These are phyloP conservation scores for Sandelia bainsii DNA, from an alignment of 2,797 vertebrate genomes.

Conservation along the genomic window DNA sequence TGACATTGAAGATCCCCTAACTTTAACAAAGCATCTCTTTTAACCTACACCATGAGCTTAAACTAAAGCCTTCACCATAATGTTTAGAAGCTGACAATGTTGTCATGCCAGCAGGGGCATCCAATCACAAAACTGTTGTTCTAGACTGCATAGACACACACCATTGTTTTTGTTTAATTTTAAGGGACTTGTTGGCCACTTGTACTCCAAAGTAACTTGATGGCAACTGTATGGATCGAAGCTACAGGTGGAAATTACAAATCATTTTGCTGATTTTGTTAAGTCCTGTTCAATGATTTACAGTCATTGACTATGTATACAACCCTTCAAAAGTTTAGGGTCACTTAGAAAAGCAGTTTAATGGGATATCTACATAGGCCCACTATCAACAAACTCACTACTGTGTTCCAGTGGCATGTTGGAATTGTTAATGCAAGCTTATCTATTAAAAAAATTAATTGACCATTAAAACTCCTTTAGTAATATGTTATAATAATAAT, in stretches of 20 bases:
- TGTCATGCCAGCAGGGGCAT: background rate
- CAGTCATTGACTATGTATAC: too few species aligned
- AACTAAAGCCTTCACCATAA: background rate
- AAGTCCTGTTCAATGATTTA: background rate
- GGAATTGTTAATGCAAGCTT: too few species aligned
- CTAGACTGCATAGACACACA: background rate
- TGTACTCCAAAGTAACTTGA: background rate
- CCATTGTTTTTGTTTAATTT: background rate
- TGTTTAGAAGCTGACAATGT: background rate
- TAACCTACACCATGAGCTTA: background rate
- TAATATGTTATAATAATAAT: too few species aligned
- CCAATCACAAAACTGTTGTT: background rate
- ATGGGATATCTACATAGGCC: too few species aligned
- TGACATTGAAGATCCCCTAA: background rate
- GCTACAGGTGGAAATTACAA: background rate
- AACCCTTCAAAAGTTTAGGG: too few species aligned
- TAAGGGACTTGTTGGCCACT: background rate
- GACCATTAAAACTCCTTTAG: too few species aligned
- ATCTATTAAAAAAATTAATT: too few species aligned
- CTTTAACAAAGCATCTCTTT: background rate
- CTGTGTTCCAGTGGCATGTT: too few species aligned
- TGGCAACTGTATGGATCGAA: background rate
- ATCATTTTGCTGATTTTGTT: background rate
- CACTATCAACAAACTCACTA: too few species aligned
- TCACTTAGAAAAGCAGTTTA: too few species aligned